phyloP scores from a whole-genome alignment of 2,113 vertebrate genomes.

The Chitala chitala region DNA sequence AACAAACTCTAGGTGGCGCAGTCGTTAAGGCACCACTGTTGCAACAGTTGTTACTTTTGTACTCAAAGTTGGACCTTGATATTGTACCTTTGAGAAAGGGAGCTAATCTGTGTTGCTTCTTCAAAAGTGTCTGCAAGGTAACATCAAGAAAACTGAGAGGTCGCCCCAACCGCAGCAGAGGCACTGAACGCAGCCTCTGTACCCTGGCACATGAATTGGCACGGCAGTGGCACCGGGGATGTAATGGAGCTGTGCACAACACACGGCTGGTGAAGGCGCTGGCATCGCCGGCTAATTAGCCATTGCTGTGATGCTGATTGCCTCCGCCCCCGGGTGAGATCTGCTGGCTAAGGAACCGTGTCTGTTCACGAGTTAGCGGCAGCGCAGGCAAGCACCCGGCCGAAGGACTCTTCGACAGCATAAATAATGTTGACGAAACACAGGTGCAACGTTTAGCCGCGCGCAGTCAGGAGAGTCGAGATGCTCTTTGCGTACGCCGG shows the following conservation, averaged over 20 bases:
- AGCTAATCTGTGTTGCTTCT: not conserved
- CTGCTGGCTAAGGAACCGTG: conserved; percentile 34
- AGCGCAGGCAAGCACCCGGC: not conserved
- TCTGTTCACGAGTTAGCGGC: conserved; percentile 26
- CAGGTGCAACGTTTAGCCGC: not conserved
- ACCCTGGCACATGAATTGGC: not conserved
- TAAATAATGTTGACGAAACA: conserved; percentile 7
- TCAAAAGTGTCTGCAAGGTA: no score
- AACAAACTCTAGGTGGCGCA: no score
- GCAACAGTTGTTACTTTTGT: no score
- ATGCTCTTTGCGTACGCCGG: not conserved
- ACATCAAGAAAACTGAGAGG: no score
- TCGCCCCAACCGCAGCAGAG: no score
- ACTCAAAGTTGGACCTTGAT: no score
- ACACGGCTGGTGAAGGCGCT: not conserved
- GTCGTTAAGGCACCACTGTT: no score
- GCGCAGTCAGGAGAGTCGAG: no score
- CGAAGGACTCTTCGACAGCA: not conserved
- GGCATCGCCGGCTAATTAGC: no score
- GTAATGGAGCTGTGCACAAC: no score
- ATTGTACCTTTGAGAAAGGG: not conserved
- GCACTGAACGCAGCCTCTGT: no score
- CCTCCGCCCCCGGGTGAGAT: conserved; percentile 25
- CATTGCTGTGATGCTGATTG: no score
- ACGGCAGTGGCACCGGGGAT: not conserved